Conservation (phyloP, 2,797 vertebrate genomes). For the Coilia nasus region DNA sequence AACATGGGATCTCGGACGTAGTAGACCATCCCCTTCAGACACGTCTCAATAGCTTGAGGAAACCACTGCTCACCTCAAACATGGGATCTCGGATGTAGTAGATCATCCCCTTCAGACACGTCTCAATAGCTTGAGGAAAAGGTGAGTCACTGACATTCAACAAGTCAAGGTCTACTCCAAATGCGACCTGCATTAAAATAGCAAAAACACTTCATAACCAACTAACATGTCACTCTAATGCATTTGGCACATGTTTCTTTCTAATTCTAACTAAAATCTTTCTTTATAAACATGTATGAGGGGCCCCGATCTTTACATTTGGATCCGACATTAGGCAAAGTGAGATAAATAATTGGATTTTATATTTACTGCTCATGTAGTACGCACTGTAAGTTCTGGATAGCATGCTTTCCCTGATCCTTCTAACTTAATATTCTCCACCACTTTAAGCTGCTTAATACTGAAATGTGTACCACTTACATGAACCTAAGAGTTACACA, state of each 20-base stretch:
- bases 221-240: not conserved
- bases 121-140: constrained; percentile 79
- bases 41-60: constrained; percentile 75
- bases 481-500: not conserved
- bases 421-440: too few species aligned
- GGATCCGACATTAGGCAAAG: not conserved
- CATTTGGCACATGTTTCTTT: not conserved
- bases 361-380: too few species aligned
- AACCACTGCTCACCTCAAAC: constrained; percentile 68
- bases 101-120: constrained; percentile 63
- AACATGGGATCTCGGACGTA: constrained; percentile 43
- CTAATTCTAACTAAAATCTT: not conserved
- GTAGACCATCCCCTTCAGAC: constrained; percentile 62
- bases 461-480: not conserved
- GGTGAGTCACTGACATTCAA: constrained; percentile 66
- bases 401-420: too few species aligned
- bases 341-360: too few species aligned
- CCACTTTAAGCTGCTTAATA: not conserved
- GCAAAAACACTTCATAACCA: not conserved
- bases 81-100: constrained; percentile 30
- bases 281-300: not conserved
- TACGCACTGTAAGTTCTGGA: too few species aligned
- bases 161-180: constrained; percentile 84
- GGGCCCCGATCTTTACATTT: not conserved
- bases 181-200: constrained; percentile 76